Base-by-base conservation (phyloP, 1,140 invertebrate species). In the Temnothorax nylanderi region DNA sequence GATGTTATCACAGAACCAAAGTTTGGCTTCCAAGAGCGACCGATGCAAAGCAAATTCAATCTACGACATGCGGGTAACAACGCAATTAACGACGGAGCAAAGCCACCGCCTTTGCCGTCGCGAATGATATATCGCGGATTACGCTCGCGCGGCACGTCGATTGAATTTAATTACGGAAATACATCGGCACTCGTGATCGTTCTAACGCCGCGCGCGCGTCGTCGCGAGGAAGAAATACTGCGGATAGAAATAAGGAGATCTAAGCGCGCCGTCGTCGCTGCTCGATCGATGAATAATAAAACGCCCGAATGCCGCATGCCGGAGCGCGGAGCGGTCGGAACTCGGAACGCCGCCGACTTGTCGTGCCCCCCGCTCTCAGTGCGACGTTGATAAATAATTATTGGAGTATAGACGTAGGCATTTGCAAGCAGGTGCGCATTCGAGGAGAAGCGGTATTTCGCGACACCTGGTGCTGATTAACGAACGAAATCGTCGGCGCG, bases 381-480 rank as follows among this genome's bases (percentile, higher is more conserved):
- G 81, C 56, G 90, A 91, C 88, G 75, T 89, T 87, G 90, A 91
- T 89, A 86, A 91, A 91, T 91, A 89, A 91, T 91, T 78, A 89
- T 87, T 87, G 78, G 80, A 54, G 80, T 86, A 85, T 89, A 87
- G 89, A 91, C 86, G 82, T 56, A 64, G 76, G 88, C 88, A 87
- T 90, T 86, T 87, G 76, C 88, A 80, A 87, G 85, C 86, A 87
- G 89, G 87, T 91, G 87, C 81, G 76, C 87, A 44, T 78, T 77
- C 76, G 41, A 69, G 21, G 62, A 44, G 54, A 32, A 64, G 69
- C 67, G 67, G 60, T 32, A 44, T 67, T 54, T 16, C 62, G 75
- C 78, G 87, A 91, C 90, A 91, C 90, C 90, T 91, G 90, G 89
- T 84, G 77, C 90, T 91, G 90, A 91, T 91, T 91, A 91, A 91